phyloP scores from a whole-genome alignment of 2,888 invertebrate species.

The Rhyacophila evoluta region DNA sequence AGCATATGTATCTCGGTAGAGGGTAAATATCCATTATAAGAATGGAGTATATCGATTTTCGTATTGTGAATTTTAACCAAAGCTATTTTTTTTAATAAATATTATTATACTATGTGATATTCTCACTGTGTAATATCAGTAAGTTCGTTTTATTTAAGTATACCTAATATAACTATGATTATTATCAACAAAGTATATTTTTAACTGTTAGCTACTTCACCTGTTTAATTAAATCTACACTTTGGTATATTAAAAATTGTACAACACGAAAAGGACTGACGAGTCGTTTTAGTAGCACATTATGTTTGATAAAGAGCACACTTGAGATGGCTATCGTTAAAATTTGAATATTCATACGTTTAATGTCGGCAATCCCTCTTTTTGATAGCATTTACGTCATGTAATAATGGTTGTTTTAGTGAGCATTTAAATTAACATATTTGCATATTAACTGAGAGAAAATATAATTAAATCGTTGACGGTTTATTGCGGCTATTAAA shows the following conservation, averaged over 20 bases:
- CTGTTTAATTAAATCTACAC: neutral
- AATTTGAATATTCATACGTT: constrained; percentile 30
- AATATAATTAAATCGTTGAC: constrained; percentile 19
- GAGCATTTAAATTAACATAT: constrained; percentile 22
- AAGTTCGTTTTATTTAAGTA: too few species aligned
- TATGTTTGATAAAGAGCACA: constrained; percentile 17
- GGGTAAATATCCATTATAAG: too few species aligned
- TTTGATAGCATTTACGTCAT: constrained; percentile 11
- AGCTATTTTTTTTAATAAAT: too few species aligned
- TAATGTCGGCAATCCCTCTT: constrained; percentile 23
- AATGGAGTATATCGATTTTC: too few species aligned
- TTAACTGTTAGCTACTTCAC: neutral
- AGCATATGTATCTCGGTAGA: too few species aligned
- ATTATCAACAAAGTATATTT: neutral
- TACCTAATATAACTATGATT: neutral
- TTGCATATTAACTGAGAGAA: constrained; percentile 10
- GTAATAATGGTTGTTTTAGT: constrained; percentile 19
- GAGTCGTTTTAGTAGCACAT: constrained; percentile 1
- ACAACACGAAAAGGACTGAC: constrained; percentile 26
- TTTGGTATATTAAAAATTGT: neutral
- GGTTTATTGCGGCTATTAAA: constrained; percentile 8
- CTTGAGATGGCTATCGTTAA: constrained; percentile 17
- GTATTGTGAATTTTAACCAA: too few species aligned
- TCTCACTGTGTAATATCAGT: too few species aligned
- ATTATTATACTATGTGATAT: too few species aligned